phyloP scores from a whole-genome alignment of 1,140 invertebrate genomes.

The Drosophila lacteicornis region DNA sequence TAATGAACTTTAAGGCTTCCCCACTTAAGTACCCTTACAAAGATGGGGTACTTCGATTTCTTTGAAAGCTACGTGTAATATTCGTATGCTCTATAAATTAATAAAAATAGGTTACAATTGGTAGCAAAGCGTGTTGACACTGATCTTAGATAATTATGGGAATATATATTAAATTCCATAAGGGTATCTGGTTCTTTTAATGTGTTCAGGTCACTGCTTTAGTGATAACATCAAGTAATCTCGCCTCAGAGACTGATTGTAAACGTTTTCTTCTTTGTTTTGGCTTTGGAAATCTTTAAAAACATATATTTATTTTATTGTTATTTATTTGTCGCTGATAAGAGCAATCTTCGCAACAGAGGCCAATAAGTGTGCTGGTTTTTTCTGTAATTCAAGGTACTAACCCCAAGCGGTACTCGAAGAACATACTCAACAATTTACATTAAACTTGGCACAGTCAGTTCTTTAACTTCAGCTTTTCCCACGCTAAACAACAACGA shows the following conservation, averaged over 20 bases:
- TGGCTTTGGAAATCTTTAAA: conserved; percentile 2
- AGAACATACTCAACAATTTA: conserved; percentile 5
- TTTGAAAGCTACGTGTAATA: too few species aligned
- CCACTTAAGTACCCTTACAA: conserved; percentile 1
- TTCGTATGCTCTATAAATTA: too few species aligned
- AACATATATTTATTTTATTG: conserved; percentile 37
- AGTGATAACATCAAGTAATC: conserved; percentile 25
- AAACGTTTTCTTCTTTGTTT: conserved; percentile 4
- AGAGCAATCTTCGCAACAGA: conserved; percentile 4
- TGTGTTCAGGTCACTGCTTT: not conserved
- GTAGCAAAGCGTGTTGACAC: too few species aligned
- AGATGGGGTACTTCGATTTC: not conserved
- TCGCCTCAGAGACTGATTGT: not conserved
- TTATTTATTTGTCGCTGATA: conserved; percentile 31
- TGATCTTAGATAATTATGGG: not conserved
- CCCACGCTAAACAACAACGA: conserved; percentile 39
- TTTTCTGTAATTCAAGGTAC: conserved; percentile 18
- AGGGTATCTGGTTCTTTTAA: not conserved
- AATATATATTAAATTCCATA: not conserved
- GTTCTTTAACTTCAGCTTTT: conserved; percentile 26
- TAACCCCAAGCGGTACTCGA: not conserved
- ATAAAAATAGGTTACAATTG: too few species aligned
- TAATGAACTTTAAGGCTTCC: conserved; percentile 39
- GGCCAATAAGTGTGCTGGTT: conserved; percentile 3
- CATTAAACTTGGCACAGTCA: conserved; percentile 21